Evolutionary conservation across 1,140 invertebrate species (phyloP).

Genomic region (Cyclina sinensis): DNA sequence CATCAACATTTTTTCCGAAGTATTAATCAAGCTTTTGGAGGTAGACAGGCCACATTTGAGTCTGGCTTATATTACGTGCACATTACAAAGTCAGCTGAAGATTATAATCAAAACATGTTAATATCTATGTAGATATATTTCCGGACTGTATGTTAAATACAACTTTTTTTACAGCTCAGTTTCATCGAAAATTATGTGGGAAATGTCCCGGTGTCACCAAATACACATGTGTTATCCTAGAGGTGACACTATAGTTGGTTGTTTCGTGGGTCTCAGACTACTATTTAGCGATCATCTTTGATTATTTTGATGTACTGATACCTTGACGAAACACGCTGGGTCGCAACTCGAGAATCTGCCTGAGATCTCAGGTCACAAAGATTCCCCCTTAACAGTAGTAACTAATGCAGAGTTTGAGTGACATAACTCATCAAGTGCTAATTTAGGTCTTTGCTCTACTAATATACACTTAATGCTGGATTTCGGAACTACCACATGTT

Average conservation of each 20-base stretch:
- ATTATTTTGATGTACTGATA: neutral
- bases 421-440: constrained; percentile 22
- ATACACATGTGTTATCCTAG: constrained; percentile 1
- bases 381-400: constrained; percentile 6
- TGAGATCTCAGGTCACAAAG: constrained; percentile 5
- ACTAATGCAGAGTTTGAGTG: constrained; percentile 23
- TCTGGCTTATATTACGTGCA: too few species aligned
- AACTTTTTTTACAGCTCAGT: neutral
- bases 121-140: neutral
- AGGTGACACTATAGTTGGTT: neutral
- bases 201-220: constrained; percentile 13
- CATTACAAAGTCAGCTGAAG: too few species aligned
- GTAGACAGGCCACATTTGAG: too few species aligned
- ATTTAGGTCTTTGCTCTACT: constrained; percentile 7
- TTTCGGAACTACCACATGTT: constrained; percentile 32
- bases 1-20: too few species aligned
- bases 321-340: neutral
- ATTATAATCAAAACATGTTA: too few species aligned
- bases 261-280: neutral
- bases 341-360: neutral
- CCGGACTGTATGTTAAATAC: neutral
- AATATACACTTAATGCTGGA: neutral
- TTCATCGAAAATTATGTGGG: constrained; percentile 21
- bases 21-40: too few species aligned
- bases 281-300: neutral